phyloP scores from a whole-genome alignment of 1,140 invertebrate genomes.

The Aphaenogaster rudis region DNA sequence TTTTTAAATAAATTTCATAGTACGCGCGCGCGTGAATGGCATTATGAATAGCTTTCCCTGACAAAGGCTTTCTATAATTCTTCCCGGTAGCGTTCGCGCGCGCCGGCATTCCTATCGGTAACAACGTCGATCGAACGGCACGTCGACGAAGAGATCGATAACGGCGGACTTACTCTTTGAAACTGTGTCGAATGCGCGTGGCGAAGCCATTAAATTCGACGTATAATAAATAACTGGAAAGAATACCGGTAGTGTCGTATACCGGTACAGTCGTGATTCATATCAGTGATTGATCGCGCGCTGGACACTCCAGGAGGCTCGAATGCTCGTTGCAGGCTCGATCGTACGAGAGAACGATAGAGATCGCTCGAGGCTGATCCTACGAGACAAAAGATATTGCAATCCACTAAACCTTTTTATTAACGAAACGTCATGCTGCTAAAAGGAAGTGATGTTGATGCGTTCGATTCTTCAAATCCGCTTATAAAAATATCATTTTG shows the following conservation, averaged over 20 bases:
- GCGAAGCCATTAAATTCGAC: constrained; percentile 60
- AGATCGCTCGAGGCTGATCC: constrained; percentile 23
- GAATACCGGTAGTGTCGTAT: constrained; percentile 56
- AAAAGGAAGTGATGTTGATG: neutral
- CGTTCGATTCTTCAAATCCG: neutral
- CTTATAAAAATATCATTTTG: constrained; percentile 17
- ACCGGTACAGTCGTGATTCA: constrained; percentile 50
- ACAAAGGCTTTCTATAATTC: constrained; percentile 61
- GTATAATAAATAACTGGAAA: constrained; percentile 70
- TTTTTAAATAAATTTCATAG: constrained; percentile 58
- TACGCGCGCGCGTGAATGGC: constrained; percentile 49
- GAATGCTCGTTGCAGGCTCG: constrained; percentile 16
- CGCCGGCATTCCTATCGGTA: constrained; percentile 37
- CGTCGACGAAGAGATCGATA: constrained; percentile 45
- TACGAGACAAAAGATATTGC: constrained; percentile 42
- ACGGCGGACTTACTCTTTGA: constrained; percentile 54
- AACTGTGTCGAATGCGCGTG: constrained; percentile 51
- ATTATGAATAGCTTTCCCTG: constrained; percentile 53
- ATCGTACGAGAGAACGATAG: constrained; percentile 23
- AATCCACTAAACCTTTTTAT: constrained; percentile 46
- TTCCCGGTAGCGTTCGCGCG: constrained; percentile 46
- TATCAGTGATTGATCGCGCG: constrained; percentile 64
- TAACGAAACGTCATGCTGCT: constrained; percentile 22
- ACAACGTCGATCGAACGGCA: constrained; percentile 38
- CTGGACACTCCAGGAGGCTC: constrained; percentile 42